phyloP scores from a whole-genome alignment of 2,113 vertebrate genomes.

The Pituophis catenifer region DNA sequence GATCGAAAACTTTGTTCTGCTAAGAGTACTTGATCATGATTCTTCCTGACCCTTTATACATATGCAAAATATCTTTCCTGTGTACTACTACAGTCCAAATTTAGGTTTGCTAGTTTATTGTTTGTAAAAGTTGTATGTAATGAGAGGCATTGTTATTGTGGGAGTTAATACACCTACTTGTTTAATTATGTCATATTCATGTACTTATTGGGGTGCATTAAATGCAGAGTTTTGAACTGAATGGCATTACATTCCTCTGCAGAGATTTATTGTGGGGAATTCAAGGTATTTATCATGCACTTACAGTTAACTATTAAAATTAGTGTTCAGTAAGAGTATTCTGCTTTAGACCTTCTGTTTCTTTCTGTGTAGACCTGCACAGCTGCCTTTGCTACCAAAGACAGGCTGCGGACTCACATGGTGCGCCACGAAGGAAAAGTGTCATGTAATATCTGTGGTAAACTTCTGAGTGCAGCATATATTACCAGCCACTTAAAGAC shows the following conservation, averaged over 20 bases:
- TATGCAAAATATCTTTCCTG: not conserved
- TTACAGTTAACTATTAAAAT: not conserved
- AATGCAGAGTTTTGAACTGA: not conserved
- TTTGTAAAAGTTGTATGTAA: not conserved
- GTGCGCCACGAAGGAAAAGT: conserved; percentile 98
- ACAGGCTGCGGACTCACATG: conserved; percentile 97
- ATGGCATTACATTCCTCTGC: not conserved
- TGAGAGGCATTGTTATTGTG: not conserved
- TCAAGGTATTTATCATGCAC: not conserved
- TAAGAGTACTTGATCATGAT: not conserved
- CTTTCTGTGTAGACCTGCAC: conserved; percentile 86
- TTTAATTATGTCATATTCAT: not conserved
- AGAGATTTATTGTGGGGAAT: not conserved
- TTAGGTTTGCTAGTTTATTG: not conserved
- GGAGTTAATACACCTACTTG: not conserved
- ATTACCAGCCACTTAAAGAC: conserved; percentile 99
- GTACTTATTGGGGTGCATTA: not conserved
- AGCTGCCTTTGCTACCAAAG: conserved; percentile 98
- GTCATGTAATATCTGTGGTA: conserved; percentile 97
- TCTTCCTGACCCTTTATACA: not conserved
- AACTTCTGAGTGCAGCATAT: conserved; percentile 97
- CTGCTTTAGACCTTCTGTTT: conserved; percentile 69
- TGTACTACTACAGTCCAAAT: not conserved
- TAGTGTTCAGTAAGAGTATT: conserved; percentile 40
- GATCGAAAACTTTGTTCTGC: not conserved